Conservation (phyloP, 2,113 vertebrate genomes). For the Ancistrus triradiatus region DNA sequence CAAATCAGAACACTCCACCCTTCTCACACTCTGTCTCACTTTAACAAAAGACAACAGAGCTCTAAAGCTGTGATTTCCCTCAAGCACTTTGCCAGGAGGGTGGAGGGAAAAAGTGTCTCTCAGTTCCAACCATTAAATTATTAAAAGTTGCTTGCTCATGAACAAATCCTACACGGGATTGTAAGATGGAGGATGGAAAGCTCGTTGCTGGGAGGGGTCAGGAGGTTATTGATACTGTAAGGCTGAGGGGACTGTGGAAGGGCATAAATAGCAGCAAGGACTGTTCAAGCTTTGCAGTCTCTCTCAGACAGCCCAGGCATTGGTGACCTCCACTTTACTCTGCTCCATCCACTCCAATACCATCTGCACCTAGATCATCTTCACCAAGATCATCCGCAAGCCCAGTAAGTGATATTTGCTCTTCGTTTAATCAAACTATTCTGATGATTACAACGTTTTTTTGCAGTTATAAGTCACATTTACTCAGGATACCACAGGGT, state of each 20-base stretch:
- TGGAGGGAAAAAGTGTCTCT: neutral
- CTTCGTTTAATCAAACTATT: neutral
- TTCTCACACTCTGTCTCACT: slow-evolving; percentile 23
- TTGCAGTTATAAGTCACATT: too few relatives aligned
- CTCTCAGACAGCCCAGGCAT: slow-evolving; percentile 72
- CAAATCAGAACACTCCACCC: slow-evolving; percentile 20
- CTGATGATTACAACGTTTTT: neutral
- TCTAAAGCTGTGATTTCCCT: slow-evolving; percentile 21
- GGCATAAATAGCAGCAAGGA: slow-evolving; percentile 77
- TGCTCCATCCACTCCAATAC: neutral
- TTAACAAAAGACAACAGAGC: slow-evolving; percentile 28
- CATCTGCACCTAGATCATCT: too few relatives aligned
- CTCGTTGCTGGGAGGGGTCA: slow-evolving; percentile 60
- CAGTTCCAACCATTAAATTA: slow-evolving; percentile 30
- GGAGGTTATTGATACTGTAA: slow-evolving; percentile 63
- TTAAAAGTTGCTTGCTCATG: slow-evolving; percentile 26
- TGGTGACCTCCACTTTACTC: slow-evolving; percentile 60
- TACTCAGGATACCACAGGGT: too few relatives aligned
- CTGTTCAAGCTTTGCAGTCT: slow-evolving; percentile 74
- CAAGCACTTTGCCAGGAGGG: slow-evolving; percentile 10
- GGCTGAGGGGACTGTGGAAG: slow-evolving; percentile 64
- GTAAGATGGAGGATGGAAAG: slow-evolving; percentile 50
- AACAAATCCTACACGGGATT: slow-evolving; percentile 26
- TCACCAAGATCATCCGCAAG: slow-evolving; percentile 49
- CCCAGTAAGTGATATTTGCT: slow-evolving; percentile 57